Evolutionary conservation across 2,888 invertebrate genomes (phyloP), one percentile per base, ranked within the genome.

Genomic region (Drosophila antonietae): DNA sequence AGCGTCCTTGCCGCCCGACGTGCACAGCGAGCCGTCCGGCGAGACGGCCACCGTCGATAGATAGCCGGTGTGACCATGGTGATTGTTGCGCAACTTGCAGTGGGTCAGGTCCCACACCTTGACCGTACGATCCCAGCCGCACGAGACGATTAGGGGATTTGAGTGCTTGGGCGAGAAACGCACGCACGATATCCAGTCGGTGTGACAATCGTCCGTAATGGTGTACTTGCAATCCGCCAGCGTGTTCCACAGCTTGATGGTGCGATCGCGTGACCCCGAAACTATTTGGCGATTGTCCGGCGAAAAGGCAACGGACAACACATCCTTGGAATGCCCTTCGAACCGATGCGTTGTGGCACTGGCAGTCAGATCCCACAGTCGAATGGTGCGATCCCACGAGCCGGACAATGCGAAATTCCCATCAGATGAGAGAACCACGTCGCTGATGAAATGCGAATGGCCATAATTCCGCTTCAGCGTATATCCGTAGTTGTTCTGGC

Each of bases 231-330:
- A 99, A 93, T 99, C 98, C 31, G 99, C 99, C 85, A 99, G 95
- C 18, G 99, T 99, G 93, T 99, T 99, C 99, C 99, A 99, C 93
- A 99, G 93, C 94, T 99, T 99, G 93, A 99, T 99, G 72, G 98
- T 98, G 93, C 97, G 98, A 94, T 99, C 99, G 58, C 99, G 96
- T 39, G 99, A 98, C 57, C 99, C 99, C 81, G 99, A 99, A 9
- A 99, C 99, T 92, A 99, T 99, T 94, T 99, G 99, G 93, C 99
- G 96, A 93, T 99, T 99, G 94, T 99, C 99, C 91, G 98, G 98
- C 46, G 99, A 99, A 95, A 99, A 99, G 18, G 99, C 99, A 83
- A 99, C 99, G 78, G 98, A 98, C 91, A 99, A 94, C 47, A 99
- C 99, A 95, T 99, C 99, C 96, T 97, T 99, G 91, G 98, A 98